Evolutionary conservation across 2,113 vertebrate species (phyloP).

Genomic region (Ceyx margarethae): DNA sequence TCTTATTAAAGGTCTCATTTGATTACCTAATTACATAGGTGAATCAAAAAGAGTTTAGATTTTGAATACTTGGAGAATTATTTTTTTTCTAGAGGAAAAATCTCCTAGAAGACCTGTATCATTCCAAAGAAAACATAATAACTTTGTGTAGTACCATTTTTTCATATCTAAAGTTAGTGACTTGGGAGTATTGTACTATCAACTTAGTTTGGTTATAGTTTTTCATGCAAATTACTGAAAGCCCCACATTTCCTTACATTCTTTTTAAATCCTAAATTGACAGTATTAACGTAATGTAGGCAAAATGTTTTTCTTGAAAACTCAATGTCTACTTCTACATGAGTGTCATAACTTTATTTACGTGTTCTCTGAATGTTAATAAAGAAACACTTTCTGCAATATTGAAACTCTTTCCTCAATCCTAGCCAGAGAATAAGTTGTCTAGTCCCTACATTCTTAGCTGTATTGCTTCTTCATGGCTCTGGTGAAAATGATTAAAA

Average conservation of each 20-base stretch:
- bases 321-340: not conserved
- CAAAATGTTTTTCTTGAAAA: not conserved
- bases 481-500: not conserved
- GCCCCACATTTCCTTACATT: not conserved
- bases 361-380: not conserved
- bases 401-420: not conserved
- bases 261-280: not conserved
- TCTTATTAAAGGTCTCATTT: not conserved
- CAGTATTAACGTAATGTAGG: not conserved
- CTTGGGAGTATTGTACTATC: not conserved
- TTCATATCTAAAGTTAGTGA: not conserved
- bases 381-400: not conserved
- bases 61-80: not conserved
- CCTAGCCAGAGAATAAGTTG: rapidly evolving
- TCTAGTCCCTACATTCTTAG: not conserved
- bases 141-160: not conserved
- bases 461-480: not conserved
- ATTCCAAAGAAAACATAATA: not conserved
- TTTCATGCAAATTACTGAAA: not conserved
- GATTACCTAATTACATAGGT: not conserved
- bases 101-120: not conserved
- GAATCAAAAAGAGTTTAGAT: not conserved
- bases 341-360: not conserved
- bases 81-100: not conserved
- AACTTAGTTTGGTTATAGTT: not conserved